Evolutionary conservation across 2,888 invertebrate species (phyloP).

Genomic region (Pollenia labialis): DNA sequence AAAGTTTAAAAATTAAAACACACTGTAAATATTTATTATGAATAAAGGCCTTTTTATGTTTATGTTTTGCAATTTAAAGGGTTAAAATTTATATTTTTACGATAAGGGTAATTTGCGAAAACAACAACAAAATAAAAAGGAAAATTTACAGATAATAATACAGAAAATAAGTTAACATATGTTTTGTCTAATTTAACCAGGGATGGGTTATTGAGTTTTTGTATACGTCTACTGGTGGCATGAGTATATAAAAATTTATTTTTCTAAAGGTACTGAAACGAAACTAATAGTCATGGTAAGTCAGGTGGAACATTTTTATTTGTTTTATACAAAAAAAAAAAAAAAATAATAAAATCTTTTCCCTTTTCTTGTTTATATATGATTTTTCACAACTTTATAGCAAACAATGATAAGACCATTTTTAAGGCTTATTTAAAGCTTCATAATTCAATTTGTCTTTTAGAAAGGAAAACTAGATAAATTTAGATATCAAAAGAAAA

Average conservation of each 20-base stretch:
- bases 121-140: constrained; percentile 32
- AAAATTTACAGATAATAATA: neutral
- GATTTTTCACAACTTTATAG: neutral
- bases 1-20: no score
- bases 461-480: neutral
- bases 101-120: constrained; percentile 62
- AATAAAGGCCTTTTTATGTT: neutral
- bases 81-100: constrained; percentile 48
- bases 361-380: neutral
- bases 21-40: neutral
- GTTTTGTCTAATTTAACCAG: constrained; percentile 66
- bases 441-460: neutral
- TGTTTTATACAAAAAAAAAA: constrained; percentile 12
- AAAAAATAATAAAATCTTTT: neutral
- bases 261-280: constrained; percentile 59
- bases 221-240: constrained; percentile 13
- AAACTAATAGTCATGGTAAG: constrained; percentile 66
- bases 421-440: constrained; percentile 28
- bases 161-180: constrained; percentile 68
- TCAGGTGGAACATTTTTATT: constrained; percentile 72
- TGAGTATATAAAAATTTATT: constrained; percentile 4
- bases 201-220: constrained; percentile 70
- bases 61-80: constrained; percentile 46
- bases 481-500: constrained; percentile 46
- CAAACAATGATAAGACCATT: neutral